Evolutionary conservation across 2,113 vertebrate species (phyloP), one percentile per base, ranked within the genome.

Genomic region (Nothoprocta perdicaria): DNA sequence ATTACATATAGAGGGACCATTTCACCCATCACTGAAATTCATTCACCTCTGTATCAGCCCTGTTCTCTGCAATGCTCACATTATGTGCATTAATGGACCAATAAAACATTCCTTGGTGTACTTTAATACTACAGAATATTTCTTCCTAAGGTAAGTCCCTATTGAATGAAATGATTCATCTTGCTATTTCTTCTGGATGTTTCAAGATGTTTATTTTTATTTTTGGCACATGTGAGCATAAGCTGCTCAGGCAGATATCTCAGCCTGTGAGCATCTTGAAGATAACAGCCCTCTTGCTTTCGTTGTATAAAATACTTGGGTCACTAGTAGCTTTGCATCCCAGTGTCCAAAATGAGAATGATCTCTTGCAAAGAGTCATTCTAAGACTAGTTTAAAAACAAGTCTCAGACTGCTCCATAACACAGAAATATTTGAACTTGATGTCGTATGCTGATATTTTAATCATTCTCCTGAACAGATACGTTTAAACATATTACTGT

Each of bases 11-110:
- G 48, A 89, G 35, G 72, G 67, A 89, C 35, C 45, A 76, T 93
- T 86, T 94, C 69, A 86, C 57, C 66, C 52, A 53, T 62, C 48
- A 69, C 58, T 82, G 80, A 92, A 88, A 95, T 93, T 86, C 67
- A 88, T 92, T 81, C 78, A 94, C 40, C 58, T 86, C 35, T 86
- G 53, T 76, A 73, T 72, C 67, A 80, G 84, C 58, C 53, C 58
- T 92, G 8, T 84, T 67, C n/a, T 84, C 93, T 89, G 66, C 52
- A 78, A 35, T 72, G 43, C 40, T 78, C 58, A 71, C 29, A 65
- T 84, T 90, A 61, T n/a, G 63, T 80, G 23, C 71, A 73, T 89
- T 92, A 89, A 91, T 41, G 33, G 66, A 57, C 86, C 71, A 86
- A 79, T 90, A 90, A 93, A 93, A 76, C 45, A 55, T 79, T 90